phyloP scores from a whole-genome alignment of 2,888 invertebrate species.

The Prosapia bicincta region DNA sequence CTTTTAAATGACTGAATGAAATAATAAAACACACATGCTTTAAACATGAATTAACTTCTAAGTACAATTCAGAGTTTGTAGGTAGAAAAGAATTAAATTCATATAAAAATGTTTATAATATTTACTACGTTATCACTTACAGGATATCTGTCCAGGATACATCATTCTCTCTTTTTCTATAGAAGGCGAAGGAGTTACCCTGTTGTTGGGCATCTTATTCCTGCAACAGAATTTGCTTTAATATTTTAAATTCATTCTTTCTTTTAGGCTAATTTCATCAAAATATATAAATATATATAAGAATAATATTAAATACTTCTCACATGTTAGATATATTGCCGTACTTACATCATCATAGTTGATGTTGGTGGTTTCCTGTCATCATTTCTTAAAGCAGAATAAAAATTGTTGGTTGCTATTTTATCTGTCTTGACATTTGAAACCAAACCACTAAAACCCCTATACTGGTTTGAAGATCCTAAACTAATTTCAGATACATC shows the following conservation, averaged over 20 bases:
- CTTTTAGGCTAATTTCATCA: too few species aligned
- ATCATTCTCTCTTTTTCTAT: constrained; percentile 16
- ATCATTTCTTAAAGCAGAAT: neutral
- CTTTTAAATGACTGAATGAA: too few species aligned
- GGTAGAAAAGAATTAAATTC: too few species aligned
- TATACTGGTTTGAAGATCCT: neutral
- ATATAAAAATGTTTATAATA: too few species aligned
- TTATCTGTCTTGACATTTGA: neutral
- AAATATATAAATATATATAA: too few species aligned
- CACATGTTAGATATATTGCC: too few species aligned
- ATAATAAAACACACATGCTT: too few species aligned
- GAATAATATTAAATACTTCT: too few species aligned
- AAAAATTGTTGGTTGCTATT: neutral
- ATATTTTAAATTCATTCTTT: too few species aligned
- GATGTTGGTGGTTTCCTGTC: neutral
- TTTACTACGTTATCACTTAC: neutral
- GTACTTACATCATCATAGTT: neutral
- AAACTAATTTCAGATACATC: neutral
- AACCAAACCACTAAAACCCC: neutral
- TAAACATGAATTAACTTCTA: too few species aligned
- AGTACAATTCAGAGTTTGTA: too few species aligned
- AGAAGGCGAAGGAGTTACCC: constrained; percentile 19
- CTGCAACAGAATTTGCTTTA: too few species aligned
- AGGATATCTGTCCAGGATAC: neutral
- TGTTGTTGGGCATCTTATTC: neutral